Percentiles rank a stretch among this genome's conserved stretches.
Conservation (phyloP, 2,888 invertebrate genomes). For the Tribolium freemani region DNA sequence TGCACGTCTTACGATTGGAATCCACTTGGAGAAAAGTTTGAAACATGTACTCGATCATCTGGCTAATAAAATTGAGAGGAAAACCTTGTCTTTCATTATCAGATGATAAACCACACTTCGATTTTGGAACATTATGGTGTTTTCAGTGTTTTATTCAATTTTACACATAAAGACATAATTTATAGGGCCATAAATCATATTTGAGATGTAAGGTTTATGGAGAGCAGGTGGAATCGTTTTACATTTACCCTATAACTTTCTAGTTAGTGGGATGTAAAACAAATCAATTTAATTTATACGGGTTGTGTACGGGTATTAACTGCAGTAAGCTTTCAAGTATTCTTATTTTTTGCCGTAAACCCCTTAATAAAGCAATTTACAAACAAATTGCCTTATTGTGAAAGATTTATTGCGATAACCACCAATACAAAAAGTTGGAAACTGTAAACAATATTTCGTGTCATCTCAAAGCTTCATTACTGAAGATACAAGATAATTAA, state of each 20-base stretch:
- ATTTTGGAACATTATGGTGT: constrained; percentile 17
- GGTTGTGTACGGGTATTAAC: constrained; percentile 26
- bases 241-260: constrained; percentile 25
- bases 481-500: neutral
- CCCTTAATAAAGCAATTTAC: constrained; percentile 4
- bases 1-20: neutral
- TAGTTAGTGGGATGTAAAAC: constrained; percentile 25
- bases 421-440: neutral
- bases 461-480: neutral
- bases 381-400: constrained; percentile 1
- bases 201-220: constrained; percentile 25
- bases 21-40: constrained; percentile 1
- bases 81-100: constrained; percentile 24
- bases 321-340: constrained; percentile 3
- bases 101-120: constrained; percentile 25
- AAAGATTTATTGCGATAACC: constrained; percentile 10
- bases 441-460: neutral
- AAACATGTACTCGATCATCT: constrained; percentile 16
- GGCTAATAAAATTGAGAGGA: constrained; percentile 20
- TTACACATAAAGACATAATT: constrained; percentile 23
- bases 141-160: constrained; percentile 31
- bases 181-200: constrained; percentile 27
- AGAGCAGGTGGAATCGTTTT: constrained; percentile 31
- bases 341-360: neutral
- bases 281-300: constrained; percentile 31